phyloP scores from a whole-genome alignment of 2,113 vertebrate species.

The Misgurnus anguillicaudatus region DNA sequence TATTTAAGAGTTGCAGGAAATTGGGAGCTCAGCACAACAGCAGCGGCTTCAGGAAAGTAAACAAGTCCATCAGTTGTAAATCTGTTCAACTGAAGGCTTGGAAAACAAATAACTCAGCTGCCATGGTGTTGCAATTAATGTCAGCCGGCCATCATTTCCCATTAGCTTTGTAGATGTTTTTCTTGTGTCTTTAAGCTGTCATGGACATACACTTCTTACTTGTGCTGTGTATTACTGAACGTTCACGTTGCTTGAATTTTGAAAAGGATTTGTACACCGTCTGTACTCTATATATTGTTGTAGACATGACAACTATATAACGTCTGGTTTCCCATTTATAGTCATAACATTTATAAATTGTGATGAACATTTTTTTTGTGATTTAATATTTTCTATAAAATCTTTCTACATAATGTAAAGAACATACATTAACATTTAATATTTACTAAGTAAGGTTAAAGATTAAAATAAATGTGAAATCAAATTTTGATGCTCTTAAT shows the following conservation, averaged over 20 bases:
- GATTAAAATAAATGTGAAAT: too few relatives aligned
- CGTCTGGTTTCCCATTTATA: too few relatives aligned
- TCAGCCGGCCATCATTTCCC: slow-evolving; percentile 2
- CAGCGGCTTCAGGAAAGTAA: not conserved
- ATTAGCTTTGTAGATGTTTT: not conserved
- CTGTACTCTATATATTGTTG: not conserved
- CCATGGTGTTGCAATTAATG: not conserved
- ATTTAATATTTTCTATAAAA: too few relatives aligned
- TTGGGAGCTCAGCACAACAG: too few relatives aligned
- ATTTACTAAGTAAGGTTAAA: too few relatives aligned
- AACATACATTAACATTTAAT: too few relatives aligned
- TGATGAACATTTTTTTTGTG: too few relatives aligned
- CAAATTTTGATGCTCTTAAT: too few relatives aligned
- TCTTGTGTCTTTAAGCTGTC: not conserved
- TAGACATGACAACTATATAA: too few relatives aligned
- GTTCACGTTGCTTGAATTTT: not conserved
- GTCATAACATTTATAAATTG: too few relatives aligned
- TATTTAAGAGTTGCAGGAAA: too few relatives aligned
- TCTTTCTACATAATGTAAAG: too few relatives aligned
- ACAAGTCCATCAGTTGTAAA: not conserved
- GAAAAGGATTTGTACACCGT: not conserved
- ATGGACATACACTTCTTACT: not conserved
- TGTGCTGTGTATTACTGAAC: not conserved
- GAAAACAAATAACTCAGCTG: slow-evolving; percentile 2
- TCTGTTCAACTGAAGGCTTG: not conserved